Evolutionary conservation across 2,113 vertebrate species (phyloP).

Genomic region (Plestiodon gilberti): DNA sequence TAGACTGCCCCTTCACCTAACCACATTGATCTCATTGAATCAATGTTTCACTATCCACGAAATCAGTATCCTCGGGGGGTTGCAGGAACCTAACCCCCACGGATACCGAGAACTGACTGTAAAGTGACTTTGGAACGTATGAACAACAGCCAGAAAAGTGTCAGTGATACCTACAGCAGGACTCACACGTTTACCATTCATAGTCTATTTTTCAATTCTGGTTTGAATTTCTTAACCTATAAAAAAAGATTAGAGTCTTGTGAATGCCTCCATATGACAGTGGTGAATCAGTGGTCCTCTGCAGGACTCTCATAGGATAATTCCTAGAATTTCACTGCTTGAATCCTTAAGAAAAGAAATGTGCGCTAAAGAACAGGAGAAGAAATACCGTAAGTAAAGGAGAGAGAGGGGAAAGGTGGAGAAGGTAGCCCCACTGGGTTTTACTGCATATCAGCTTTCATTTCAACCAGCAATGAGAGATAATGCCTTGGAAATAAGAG

Average conservation of each 20-base stretch:
- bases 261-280: neutral
- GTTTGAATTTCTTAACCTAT: neutral
- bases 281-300: neutral
- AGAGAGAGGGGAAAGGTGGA: neutral
- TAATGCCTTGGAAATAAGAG: conserved; percentile 1
- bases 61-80: too few species aligned
- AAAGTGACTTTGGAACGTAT: neutral
- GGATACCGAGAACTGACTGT: too few species aligned
- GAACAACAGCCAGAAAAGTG: neutral
- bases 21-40: too few species aligned
- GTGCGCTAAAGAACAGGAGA: conserved; percentile 16
- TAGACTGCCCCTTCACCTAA: too few species aligned
- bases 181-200: neutral
- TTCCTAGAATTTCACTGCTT: neutral
- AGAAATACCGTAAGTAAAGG: conserved; percentile 11
- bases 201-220: too few species aligned
- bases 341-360: neutral
- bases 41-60: too few species aligned
- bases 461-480: conserved; percentile 30
- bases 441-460: conserved; percentile 14
- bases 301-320: neutral
- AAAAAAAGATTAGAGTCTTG: neutral
- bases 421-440: conserved; percentile 28
- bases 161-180: neutral
- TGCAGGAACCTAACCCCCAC: too few species aligned